Percentiles rank a stretch among this genome's conserved stretches.
Evolutionary conservation across 2,797 vertebrate genomes (phyloP).

Genomic region (Pseudochirops corinnae): DNA sequence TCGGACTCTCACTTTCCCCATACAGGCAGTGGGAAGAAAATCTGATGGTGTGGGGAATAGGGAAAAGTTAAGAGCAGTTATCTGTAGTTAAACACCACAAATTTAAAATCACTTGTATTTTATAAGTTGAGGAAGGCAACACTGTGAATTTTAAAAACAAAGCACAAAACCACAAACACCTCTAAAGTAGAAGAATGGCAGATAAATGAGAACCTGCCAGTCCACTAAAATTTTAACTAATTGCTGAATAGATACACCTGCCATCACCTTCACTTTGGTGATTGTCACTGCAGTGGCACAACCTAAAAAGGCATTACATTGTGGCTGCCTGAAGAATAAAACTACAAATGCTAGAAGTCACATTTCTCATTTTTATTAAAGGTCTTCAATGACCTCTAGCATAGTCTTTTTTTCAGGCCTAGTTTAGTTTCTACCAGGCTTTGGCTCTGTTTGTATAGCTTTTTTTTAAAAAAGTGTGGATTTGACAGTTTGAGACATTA

Average conservation of each 20-base stretch:
- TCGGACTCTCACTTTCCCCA: not conserved
- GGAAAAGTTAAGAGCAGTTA: constrained; percentile 15
- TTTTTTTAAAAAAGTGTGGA: not conserved
- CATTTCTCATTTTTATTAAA: not conserved
- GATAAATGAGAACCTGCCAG: not conserved
- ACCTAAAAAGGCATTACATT: not conserved
- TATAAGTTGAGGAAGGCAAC: not conserved
- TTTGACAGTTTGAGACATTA: not conserved
- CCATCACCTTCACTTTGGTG: not conserved
- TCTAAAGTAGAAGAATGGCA: not conserved
- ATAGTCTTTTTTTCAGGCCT: not conserved
- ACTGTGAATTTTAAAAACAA: not conserved
- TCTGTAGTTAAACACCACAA: not conserved
- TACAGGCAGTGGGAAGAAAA: constrained; percentile 10
- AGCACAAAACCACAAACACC: not conserved
- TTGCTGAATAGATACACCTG: not conserved
- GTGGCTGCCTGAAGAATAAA: not conserved
- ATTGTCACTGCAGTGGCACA: not conserved
- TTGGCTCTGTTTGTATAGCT: not conserved
- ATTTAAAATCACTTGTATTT: not conserved
- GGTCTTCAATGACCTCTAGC: not conserved
- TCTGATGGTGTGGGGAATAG: not conserved
- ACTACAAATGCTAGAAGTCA: not conserved
- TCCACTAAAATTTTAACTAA: not conserved
- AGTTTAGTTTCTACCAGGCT: not conserved